phyloP scores from a whole-genome alignment of 2,113 vertebrate genomes.

The Eulemur macaco region DNA sequence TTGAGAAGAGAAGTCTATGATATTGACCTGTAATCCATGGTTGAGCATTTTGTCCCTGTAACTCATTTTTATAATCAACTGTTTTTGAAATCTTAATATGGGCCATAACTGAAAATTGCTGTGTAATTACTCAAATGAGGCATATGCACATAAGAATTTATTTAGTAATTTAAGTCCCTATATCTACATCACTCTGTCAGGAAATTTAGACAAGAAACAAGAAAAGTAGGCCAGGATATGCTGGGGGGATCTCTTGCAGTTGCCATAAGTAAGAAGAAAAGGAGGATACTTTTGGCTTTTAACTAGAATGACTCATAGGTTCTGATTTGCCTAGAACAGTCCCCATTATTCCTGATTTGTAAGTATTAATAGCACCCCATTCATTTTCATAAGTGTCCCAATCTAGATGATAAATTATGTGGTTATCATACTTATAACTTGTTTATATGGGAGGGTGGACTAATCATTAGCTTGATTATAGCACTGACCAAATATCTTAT shows the following conservation, averaged over 20 bases:
- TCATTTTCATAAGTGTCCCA: background rate
- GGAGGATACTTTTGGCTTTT: background rate
- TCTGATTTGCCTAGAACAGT: background rate
- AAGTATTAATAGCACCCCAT: background rate
- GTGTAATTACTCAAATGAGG: background rate
- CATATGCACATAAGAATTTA: background rate
- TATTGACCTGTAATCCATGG: background rate
- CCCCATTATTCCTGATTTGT: background rate
- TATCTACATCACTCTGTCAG: background rate
- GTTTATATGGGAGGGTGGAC: background rate
- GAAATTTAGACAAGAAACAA: background rate
- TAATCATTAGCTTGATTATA: background rate
- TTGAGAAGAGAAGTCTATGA: background rate
- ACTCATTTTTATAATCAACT: background rate
- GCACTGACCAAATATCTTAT: background rate
- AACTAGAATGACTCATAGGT: background rate
- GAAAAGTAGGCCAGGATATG: background rate
- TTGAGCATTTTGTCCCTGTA: background rate
- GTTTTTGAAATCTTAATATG: background rate
- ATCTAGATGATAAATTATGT: background rate
- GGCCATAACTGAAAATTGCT: background rate
- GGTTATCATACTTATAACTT: background rate
- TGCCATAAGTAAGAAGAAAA: background rate
- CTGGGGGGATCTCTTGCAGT: background rate
- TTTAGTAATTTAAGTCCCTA: background rate